Percentiles rank a stretch among this genome's conserved stretches.
Conservation (phyloP, 2,888 invertebrate genomes). For the Drosophila anomalipes region DNA sequence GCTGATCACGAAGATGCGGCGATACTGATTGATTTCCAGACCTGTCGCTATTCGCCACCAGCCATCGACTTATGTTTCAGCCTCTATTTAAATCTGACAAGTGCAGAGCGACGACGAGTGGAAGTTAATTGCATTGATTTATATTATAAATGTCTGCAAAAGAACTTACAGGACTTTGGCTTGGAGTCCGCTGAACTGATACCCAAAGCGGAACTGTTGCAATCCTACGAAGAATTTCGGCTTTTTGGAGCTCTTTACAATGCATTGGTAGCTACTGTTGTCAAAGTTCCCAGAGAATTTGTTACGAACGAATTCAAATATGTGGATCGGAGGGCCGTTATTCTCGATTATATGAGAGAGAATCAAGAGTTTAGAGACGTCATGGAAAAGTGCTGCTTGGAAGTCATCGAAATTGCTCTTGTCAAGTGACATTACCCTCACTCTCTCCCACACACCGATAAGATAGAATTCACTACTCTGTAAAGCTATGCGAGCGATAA, state of each 20-base stretch:
- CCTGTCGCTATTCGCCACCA: slow-evolving; percentile 81
- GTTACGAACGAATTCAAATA: slow-evolving; percentile 75
- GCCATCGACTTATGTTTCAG: slow-evolving; percentile 80
- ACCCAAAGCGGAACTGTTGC: slow-evolving; percentile 53
- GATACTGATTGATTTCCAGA: slow-evolving; percentile 83
- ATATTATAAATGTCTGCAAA: slow-evolving; percentile 73
- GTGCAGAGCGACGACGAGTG: slow-evolving; percentile 18
- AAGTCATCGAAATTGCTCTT: slow-evolving; percentile 56
- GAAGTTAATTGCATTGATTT: slow-evolving; percentile 62
- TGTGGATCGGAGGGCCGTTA: slow-evolving; percentile 49
- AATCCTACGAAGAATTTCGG: slow-evolving; percentile 75
- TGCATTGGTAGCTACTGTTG: slow-evolving; percentile 66
- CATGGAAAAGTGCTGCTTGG: slow-evolving; percentile 56
- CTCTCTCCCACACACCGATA: background rate
- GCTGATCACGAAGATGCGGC: slow-evolving; percentile 36
- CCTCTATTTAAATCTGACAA: slow-evolving; percentile 77
- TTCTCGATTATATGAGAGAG: slow-evolving; percentile 53
- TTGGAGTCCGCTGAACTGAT: slow-evolving; percentile 54
- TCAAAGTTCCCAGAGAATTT: slow-evolving; percentile 68
- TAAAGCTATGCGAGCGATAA: slow-evolving; percentile 20
- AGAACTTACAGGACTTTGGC: slow-evolving; percentile 73
- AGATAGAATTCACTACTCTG: slow-evolving; percentile 3
- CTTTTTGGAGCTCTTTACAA: slow-evolving; percentile 72
- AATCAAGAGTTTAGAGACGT: slow-evolving; percentile 44
- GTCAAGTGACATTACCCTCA: slow-evolving; percentile 9